Conservation (phyloP, 2,888 invertebrate genomes). For the Linyphia triangularis region DNA sequence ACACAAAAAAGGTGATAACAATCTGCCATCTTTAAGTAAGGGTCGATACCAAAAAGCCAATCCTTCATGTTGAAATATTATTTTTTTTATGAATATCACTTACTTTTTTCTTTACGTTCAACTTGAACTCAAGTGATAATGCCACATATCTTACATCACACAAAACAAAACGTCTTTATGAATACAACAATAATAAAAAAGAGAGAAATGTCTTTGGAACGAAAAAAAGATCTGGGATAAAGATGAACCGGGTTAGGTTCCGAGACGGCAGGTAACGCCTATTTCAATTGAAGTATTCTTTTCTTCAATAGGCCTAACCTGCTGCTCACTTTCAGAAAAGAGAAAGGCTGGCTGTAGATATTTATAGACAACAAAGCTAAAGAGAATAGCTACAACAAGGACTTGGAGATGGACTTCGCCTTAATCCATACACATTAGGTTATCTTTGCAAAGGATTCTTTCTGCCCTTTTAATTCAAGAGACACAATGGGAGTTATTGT, state of each 20-base stretch:
- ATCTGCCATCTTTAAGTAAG: neutral
- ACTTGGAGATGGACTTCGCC: neutral
- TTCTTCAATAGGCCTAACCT: constrained; percentile 8
- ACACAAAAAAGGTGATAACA: neutral
- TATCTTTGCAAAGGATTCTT: neutral
- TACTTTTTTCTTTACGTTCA: neutral
- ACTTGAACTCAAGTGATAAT: constrained; percentile 20
- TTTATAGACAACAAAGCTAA: constrained; percentile 9
- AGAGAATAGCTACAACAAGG: neutral
- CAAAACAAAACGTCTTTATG: neutral
- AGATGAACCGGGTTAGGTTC: constrained; percentile 26
- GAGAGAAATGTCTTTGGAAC: neutral
- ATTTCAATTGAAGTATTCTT: neutral
- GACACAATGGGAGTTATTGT: neutral
- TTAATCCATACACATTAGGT: constrained; percentile 10
- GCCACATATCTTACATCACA: constrained; percentile 2
- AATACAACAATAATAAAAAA: constrained; percentile 1
- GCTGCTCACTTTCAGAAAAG: constrained; percentile 33
- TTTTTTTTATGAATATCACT: neutral
- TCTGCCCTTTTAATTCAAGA: neutral
- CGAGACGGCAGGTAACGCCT: constrained; percentile 20
- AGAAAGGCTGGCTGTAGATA: constrained; percentile 1
- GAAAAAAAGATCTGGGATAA: constrained; percentile 34
- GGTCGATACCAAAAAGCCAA: neutral
- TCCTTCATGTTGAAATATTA: neutral